phyloP scores from a whole-genome alignment of 2,113 vertebrate species.

The Odocoileus virginianus region DNA sequence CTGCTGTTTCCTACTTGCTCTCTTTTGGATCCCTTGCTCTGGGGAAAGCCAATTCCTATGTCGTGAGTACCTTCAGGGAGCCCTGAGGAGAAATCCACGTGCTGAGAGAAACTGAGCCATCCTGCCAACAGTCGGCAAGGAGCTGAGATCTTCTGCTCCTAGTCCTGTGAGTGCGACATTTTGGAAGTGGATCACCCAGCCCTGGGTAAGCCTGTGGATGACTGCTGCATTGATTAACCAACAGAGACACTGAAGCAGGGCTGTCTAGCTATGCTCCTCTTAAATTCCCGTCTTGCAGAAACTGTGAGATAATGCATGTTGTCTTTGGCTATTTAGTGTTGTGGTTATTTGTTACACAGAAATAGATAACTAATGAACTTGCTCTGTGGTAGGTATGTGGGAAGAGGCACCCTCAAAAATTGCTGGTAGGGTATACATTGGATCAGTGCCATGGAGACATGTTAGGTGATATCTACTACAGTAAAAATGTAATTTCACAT shows the following conservation, averaged over 20 bases:
- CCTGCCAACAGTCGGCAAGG: background rate
- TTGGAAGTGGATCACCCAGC: background rate
- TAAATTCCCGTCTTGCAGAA: background rate
- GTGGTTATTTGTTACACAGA: slow-evolving; percentile 9
- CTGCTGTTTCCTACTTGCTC: background rate
- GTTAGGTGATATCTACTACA: background rate
- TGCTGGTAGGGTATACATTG: background rate
- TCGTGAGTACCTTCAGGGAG: background rate
- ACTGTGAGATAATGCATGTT: background rate
- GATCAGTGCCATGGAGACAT: background rate
- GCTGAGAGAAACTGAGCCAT: background rate
- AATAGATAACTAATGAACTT: slow-evolving; percentile 32
- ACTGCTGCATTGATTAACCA: background rate
- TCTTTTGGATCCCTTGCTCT: background rate
- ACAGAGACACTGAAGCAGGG: background rate
- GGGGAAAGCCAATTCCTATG: background rate
- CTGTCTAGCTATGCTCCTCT: background rate
- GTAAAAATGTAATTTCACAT: slow-evolving; percentile 7
- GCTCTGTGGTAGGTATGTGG: background rate
- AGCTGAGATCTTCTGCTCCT: background rate
- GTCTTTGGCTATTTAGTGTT: background rate
- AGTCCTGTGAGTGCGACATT: background rate
- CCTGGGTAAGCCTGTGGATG: background rate
- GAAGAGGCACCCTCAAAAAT: background rate
- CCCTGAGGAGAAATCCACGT: background rate